Evolutionary conservation across 2,113 vertebrate species (phyloP).

Genomic region (Xyrauchen texanus): DNA sequence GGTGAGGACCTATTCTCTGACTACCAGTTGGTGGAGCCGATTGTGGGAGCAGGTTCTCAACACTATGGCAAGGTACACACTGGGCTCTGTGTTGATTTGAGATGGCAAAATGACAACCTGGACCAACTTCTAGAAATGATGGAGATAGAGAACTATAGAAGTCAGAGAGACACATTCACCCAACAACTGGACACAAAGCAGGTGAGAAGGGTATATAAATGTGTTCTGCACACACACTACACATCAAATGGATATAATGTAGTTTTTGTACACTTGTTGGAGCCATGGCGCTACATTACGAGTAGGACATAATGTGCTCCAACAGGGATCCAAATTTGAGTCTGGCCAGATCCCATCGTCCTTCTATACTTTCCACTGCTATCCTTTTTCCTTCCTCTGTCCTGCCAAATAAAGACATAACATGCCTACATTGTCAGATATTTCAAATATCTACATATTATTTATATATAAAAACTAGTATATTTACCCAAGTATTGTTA

Average conservation of each 20-base stretch:
- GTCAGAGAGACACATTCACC: slow-evolving; percentile 61
- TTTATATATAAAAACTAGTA: neutral
- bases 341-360: no score
- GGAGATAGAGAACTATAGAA: slow-evolving; percentile 77
- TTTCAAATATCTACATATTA: no score
- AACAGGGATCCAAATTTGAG: no score
- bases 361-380: no score
- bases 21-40: slow-evolving; percentile 82
- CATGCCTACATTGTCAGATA: no score
- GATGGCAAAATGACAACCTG: slow-evolving; percentile 50
- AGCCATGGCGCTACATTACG: no score
- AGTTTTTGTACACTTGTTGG: no score
- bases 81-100: neutral
- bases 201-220: slow-evolving; percentile 47
- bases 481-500: neutral
- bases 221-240: no score
- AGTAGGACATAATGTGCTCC: no score
- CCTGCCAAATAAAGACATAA: no score
- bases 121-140: slow-evolving; percentile 80
- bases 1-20: slow-evolving; percentile 76
- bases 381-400: no score
- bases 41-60: slow-evolving; percentile 69
- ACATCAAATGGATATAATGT: no score
- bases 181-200: slow-evolving; percentile 61
- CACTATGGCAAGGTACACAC: slow-evolving; percentile 5